These are phyloP conservation scores for Cantharis lateralis DNA, from an alignment of 2,888 invertebrate genomes.

Conservation along the genomic window DNA sequence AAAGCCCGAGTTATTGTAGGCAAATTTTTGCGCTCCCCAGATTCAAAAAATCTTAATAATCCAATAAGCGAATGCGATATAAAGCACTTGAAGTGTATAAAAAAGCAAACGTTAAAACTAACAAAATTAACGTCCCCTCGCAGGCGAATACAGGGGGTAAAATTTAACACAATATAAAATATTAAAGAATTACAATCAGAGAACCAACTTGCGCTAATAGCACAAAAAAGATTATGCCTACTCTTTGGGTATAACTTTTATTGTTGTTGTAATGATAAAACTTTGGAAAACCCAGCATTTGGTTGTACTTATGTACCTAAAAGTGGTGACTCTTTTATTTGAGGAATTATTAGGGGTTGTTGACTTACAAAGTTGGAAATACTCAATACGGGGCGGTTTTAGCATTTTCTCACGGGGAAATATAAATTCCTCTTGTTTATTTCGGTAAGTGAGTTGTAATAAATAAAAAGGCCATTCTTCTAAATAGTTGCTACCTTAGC, in stretches of 20 bases:
- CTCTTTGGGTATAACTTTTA: background rate
- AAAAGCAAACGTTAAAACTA: background rate
- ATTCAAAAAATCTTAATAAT: background rate
- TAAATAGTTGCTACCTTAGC: slow-evolving; percentile 10
- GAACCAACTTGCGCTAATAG: background rate
- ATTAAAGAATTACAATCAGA: background rate
- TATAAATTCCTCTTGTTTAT: background rate
- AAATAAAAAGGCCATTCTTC: background rate
- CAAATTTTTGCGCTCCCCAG: background rate
- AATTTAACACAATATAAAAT: background rate
- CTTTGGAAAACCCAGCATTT: background rate
- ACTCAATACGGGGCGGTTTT: background rate
- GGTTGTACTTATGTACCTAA: background rate
- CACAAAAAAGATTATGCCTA: background rate
- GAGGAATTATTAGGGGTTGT: background rate
- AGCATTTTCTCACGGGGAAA: background rate
- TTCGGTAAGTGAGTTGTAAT: background rate
- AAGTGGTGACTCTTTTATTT: background rate
- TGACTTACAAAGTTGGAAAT: background rate
- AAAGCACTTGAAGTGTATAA: background rate
- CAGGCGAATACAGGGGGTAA: background rate
- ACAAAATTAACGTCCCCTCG: slow-evolving; percentile 2
- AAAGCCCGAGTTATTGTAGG: background rate
- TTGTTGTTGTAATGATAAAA: background rate
- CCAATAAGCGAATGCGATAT: background rate